Percentiles rank a stretch among this genome's conserved stretches.
Conservation (phyloP, 2,113 vertebrate genomes). For the Delphinapterus leucas region DNA sequence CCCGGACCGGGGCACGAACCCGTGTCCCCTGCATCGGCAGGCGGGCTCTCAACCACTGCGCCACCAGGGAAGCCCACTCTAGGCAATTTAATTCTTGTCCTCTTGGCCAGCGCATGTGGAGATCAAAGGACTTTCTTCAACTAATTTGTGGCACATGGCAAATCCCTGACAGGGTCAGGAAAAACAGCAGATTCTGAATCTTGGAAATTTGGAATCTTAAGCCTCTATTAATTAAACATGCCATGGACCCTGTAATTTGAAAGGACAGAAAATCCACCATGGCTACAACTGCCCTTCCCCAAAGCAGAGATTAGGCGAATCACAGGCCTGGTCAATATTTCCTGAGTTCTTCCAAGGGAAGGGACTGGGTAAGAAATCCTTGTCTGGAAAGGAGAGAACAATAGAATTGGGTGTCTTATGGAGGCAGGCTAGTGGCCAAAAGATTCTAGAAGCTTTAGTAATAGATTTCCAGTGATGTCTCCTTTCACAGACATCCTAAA, state of each 20-base stretch:
- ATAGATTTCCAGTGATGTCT: neutral
- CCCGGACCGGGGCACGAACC: too few relatives aligned
- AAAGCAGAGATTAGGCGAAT: neutral
- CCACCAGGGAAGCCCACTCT: too few relatives aligned
- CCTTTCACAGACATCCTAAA: neutral
- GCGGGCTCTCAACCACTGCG: too few relatives aligned
- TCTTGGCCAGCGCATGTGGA: neutral
- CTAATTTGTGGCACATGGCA: neutral
- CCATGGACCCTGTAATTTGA: neutral
- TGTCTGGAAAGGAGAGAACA: neutral
- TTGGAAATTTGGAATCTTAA: neutral
- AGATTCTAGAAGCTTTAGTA: neutral
- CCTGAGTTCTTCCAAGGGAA: neutral
- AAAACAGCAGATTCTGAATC: conserved; percentile 24
- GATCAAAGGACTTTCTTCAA: conserved; percentile 24
- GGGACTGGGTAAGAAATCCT: neutral
- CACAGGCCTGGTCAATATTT: neutral
- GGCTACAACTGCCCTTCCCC: neutral
- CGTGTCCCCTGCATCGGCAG: too few relatives aligned
- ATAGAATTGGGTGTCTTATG: neutral
- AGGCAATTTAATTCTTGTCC: neutral
- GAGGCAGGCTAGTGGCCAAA: neutral
- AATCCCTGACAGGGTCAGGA: conserved; percentile 28
- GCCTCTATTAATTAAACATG: neutral
- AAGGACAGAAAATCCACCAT: neutral